A percentile compares a stretch with the other conserved stretches of the same genome.
phyloP scores from a whole-genome alignment of 1,140 invertebrate species.

The Acromyrmex charruanus region DNA sequence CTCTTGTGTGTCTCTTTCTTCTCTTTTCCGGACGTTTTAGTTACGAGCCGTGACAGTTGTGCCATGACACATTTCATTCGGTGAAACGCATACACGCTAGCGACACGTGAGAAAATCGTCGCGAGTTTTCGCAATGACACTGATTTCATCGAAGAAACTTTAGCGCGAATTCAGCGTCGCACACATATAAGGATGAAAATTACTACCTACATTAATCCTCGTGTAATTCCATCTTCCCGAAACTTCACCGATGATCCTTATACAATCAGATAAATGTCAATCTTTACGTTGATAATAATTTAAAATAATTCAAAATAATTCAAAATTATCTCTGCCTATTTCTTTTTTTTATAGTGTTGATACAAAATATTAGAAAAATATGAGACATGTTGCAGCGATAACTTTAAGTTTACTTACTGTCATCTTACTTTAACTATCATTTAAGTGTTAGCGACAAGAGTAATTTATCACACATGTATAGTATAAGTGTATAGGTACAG shows the following conservation, averaged over 20 bases:
- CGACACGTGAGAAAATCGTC: neutral
- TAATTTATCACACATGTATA: neutral
- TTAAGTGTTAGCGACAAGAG: neutral
- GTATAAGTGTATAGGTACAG: neutral
- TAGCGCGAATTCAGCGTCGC: slow-evolving; percentile 15
- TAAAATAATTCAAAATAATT: neutral
- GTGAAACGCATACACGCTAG: neutral
- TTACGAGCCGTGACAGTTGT: neutral
- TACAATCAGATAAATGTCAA: slow-evolving; percentile 23
- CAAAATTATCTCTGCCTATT: neutral
- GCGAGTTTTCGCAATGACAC: slow-evolving; percentile 1
- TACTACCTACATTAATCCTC: slow-evolving; percentile 34
- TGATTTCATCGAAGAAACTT: slow-evolving; percentile 23
- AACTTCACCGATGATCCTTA: slow-evolving; percentile 34
- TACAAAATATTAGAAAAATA: neutral
- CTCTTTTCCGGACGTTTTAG: neutral
- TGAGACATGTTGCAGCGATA: neutral
- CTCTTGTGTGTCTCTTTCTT: neutral
- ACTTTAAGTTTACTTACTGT: neutral
- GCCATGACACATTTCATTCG: slow-evolving; percentile 6
- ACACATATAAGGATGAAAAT: slow-evolving; percentile 30
- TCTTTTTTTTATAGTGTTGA: neutral
- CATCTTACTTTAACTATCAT: neutral
- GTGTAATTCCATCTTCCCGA: slow-evolving; percentile 23
- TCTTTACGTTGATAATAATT: slow-evolving; percentile 1